A percentile compares a stretch with the other conserved stretches of the same genome.
Evolutionary conservation across 2,888 invertebrate genomes (phyloP).

Genomic region (Tetragonisca angustula): DNA sequence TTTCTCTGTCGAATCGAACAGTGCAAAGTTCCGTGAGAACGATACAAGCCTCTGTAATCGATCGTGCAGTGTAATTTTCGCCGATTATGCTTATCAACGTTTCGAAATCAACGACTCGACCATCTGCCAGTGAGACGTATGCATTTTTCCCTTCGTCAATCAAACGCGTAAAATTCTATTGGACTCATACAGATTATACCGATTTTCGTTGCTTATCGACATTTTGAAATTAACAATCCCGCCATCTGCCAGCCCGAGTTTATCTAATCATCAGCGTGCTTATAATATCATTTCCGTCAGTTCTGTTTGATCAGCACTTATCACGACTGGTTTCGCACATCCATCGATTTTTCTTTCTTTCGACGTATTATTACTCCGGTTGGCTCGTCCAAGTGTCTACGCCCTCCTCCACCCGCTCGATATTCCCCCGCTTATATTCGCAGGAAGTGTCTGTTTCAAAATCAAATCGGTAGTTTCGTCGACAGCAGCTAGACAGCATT

Average conservation of each 20-base stretch:
- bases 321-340: slow-evolving; percentile 18
- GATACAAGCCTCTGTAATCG: too few relatives aligned
- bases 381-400: neutral
- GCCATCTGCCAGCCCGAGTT: slow-evolving; percentile 36
- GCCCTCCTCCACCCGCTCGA: neutral
- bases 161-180: too few relatives aligned
- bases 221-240: neutral
- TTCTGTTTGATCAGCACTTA: slow-evolving; percentile 43
- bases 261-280: slow-evolving; percentile 40
- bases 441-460: neutral
- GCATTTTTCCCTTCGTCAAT: too few relatives aligned
- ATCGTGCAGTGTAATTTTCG: too few relatives aligned
- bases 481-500: neutral
- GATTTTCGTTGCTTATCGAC: neutral
- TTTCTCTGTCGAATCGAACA: too few relatives aligned
- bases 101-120: neutral
- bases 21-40: too few relatives aligned
- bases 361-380: neutral
- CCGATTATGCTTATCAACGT: neutral
- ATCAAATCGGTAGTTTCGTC: neutral
- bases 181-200: too few relatives aligned
- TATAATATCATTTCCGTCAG: slow-evolving; percentile 38
- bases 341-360: neutral
- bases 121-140: slow-evolving; percentile 23
- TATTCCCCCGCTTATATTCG: slow-evolving; percentile 1